A percentile compares a stretch with the other conserved stretches of the same genome.
Evolutionary conservation across 2,888 invertebrate species (phyloP).

Genomic region (Coelinius sp.): DNA sequence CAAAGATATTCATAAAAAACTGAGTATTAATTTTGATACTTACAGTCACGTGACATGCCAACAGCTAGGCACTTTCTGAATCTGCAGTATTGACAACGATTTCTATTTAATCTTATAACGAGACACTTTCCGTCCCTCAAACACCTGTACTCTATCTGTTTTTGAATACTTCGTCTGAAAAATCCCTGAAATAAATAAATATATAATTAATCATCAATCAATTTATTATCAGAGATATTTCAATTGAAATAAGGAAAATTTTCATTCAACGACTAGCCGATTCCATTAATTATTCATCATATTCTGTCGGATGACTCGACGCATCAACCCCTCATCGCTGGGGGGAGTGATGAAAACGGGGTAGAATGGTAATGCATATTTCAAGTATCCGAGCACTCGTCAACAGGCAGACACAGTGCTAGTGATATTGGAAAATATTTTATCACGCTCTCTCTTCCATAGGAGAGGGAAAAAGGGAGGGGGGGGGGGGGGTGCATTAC

Average conservation of each 20-base stretch:
- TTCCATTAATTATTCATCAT: conserved; percentile 19
- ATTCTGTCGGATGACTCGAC: conserved; percentile 13
- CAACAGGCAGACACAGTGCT: not conserved
- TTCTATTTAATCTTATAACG: conserved; percentile 92
- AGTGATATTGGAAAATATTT: conserved; percentile 30
- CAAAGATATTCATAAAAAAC: no score
- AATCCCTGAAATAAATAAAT: conserved; percentile 81
- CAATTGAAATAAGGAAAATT: conserved; percentile 58
- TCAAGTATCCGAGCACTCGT: conserved; percentile 22
- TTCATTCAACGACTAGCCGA: conserved; percentile 34
- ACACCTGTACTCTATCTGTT: conserved; percentile 96
- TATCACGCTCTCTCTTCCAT: not conserved
- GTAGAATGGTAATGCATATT: conserved; percentile 29
- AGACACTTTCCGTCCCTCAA: conserved; percentile 94
- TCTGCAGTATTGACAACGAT: conserved; percentile 96
- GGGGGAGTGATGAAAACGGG: not conserved
- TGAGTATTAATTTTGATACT: conserved; percentile 74
- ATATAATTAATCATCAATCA: conserved; percentile 35
- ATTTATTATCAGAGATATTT: conserved; percentile 40
- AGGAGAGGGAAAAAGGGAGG: not conserved
- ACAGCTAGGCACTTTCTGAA: conserved; percentile 97
- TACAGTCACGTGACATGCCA: conserved; percentile 97
- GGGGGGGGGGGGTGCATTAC: not conserved
- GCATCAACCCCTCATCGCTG: not conserved
- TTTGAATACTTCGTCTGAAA: conserved; percentile 95